Base-by-base conservation (phyloP, 2,888 invertebrate species). In the Thumatha senex region DNA sequence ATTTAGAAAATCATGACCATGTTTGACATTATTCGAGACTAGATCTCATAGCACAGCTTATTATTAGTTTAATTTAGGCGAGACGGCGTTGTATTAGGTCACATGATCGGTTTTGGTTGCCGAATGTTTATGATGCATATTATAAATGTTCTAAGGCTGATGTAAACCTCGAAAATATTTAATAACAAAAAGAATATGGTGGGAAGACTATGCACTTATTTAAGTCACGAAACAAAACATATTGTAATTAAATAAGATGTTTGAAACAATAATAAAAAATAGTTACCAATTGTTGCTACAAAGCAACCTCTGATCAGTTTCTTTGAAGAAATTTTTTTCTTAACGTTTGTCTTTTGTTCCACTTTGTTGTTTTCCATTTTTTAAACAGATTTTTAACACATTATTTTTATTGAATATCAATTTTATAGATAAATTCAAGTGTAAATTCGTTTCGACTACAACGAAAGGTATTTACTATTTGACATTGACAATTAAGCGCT, bases 311-410 rank as follows among this genome's bases (percentile, higher is more conserved):
- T 69, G 7, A 56, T 15, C 0, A 70, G 33, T 48, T 65, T 70
- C 30, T 48, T 61, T 0, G 45, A 47, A 0, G 58, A 44, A 51
- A 70, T 56, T 5, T 48, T 62, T 12, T 43, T 51, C 46, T 40
- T 57, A 7, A 40, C 54, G 14, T 54, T 40, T 10, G 33, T 9
- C 24, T 59, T 53, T 14, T 54, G 55, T 54, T 73, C 63, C 31
- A 59, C 41, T 44, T 61, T 58, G 42, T 48, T 64, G 30, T 72
- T 75, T 30, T 64, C 73, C 65, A 72, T 72, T 54, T 46, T 45
- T 7, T 38, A 11, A 43, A 29, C 24, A 2, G 11, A 29, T 35
- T 18, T 13, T 29, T 24, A 24, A 35, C 35, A 35, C 24, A 11
- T 18, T 39, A 24, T 31, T 31, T 7, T n/a, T 4, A 18, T 1